Base-by-base conservation (phyloP, 2,113 vertebrate genomes). In the Protomyctophum bolini region DNA sequence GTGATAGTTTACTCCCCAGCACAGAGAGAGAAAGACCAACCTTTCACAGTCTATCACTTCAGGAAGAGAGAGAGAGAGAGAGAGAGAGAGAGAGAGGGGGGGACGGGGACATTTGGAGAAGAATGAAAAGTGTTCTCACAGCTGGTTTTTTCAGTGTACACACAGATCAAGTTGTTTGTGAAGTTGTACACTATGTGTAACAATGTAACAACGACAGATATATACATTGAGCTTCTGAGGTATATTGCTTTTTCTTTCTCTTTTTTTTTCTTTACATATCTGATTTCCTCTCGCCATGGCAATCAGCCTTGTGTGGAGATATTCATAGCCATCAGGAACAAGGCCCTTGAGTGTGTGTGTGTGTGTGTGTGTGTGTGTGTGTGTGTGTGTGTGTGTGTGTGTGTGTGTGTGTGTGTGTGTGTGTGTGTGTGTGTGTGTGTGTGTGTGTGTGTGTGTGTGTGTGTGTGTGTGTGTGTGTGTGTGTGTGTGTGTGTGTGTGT, bases 21-120 rank as follows among this genome's bases (percentile, higher is more conserved):
- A 68, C 9, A 11, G 64, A 75, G 81, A 79, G n/a, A 85, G 82
- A 86, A 83, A 84, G 82, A 80, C 72, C 67, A 81, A 88, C 81
- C 86, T 86, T 86, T 89, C 73, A 75, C 57, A 75, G 86, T 41
- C 58, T 73, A 72, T 80, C 75, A 76, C 78, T 80, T 91, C 84
- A 87, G 89, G 79, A 63, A 47, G 66, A 83, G 78, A 68, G 75
- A 83, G 83, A 81, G 75, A 11, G 64, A 75, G 81, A 79, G n/a
- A 85, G 82, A 86, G 82, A 84, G 82, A 80, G 70, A 75, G 78
- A 68, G 75, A 83, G 83, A 81, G 76, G 58, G 68, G 83, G 82
- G 78, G 83, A 52, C 55, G 64, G 71, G 77, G 70, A 72, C 75
- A 70, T 88, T 86, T 81, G 73, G 64, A n/a, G 58, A 80, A 79